Evolutionary conservation across 1,140 invertebrate species (phyloP).

Genomic region (Drosophila pallidifrons): DNA sequence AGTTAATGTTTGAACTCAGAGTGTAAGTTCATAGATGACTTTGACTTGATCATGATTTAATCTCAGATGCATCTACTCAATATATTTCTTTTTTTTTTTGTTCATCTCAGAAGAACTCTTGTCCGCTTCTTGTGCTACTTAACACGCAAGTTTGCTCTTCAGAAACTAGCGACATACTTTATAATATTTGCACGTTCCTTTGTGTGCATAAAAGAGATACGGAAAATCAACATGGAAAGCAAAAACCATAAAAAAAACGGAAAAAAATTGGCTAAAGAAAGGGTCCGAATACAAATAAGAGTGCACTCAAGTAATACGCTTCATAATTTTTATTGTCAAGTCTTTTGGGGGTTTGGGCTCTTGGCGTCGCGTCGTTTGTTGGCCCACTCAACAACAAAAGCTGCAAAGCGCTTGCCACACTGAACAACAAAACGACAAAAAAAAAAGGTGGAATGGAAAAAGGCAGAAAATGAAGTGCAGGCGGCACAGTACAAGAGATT

Average conservation of each 20-base stretch:
- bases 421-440: constrained; percentile 11
- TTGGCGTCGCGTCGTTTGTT: constrained; percentile 36
- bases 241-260: constrained; percentile 11
- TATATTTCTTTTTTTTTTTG: not conserved
- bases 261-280: constrained; percentile 48
- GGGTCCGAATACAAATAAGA: constrained; percentile 56
- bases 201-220: constrained; percentile 26
- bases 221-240: constrained; percentile 16
- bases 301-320: constrained; percentile 63
- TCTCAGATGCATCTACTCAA: not conserved
- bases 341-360: constrained; percentile 45
- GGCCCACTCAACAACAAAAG: constrained; percentile 57
- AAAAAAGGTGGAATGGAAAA: constrained; percentile 24
- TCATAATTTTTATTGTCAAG: constrained; percentile 66
- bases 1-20: not conserved
- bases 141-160: constrained; percentile 57
- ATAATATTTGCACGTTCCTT: constrained; percentile 34
- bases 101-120: constrained; percentile 36
- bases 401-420: constrained; percentile 38
- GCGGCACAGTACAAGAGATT: constrained; percentile 36
- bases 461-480: constrained; percentile 54
- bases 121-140: constrained; percentile 49
- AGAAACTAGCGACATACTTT: constrained; percentile 54
- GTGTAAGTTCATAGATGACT: not conserved
- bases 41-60: not conserved